Evolutionary conservation across 2,113 vertebrate species (phyloP).

Genomic region (human): DNA sequence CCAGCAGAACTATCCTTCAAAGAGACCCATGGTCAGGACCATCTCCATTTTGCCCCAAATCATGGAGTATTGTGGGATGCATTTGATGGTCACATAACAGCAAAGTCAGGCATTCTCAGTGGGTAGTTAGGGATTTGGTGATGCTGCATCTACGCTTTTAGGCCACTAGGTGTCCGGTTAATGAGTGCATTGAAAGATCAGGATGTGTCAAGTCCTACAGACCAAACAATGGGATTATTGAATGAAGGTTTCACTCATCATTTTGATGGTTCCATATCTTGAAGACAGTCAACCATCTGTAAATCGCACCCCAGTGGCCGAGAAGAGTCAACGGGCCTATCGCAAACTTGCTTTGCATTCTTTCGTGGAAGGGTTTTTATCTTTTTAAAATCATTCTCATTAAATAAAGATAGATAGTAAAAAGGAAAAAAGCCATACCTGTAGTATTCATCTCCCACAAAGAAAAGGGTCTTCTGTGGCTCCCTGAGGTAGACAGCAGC

Average conservation of each 20-base stretch:
- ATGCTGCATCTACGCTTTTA: neutral
- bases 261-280: neutral
- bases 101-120: neutral
- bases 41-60: neutral
- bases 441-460: constrained; percentile 78
- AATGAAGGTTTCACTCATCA: neutral
- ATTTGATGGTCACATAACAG: neutral
- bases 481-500: constrained; percentile 75
- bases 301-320: neutral
- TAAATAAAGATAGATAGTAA: neutral
- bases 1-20: constrained; percentile 14
- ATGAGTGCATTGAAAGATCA: neutral
- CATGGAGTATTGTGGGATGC: neutral
- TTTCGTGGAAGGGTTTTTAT: neutral
- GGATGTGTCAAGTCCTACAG: neutral
- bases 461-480: constrained; percentile 79
- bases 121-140: neutral
- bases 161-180: neutral
- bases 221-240: neutral
- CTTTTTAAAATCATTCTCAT: neutral
- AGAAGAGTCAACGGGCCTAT: neutral
- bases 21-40: neutral
- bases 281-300: neutral
- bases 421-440: constrained; percentile 49
- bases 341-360: neutral